These are phyloP conservation scores for Lasiurus borealis DNA, from an alignment of 2,113 vertebrate genomes.

Conservation along the genomic window DNA sequence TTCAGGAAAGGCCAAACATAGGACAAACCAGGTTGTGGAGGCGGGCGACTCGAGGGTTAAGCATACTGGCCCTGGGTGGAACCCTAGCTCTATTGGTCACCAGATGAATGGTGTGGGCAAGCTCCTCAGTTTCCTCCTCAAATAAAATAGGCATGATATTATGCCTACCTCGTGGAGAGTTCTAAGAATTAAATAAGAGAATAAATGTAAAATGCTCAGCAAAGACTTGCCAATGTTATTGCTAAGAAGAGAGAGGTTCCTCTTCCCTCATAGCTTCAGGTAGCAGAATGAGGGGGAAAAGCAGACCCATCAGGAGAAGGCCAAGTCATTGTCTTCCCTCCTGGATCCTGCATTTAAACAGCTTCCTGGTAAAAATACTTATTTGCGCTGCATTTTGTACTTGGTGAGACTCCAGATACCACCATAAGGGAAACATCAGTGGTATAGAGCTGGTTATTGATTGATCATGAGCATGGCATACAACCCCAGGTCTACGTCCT, in stretches of 20 bases:
- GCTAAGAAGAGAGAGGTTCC: neutral
- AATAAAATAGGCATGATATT: neutral
- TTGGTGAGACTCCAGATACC: neutral
- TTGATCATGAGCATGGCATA: fast-evolving
- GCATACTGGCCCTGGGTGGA: neutral
- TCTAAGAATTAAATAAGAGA: neutral
- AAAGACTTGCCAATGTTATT: neutral
- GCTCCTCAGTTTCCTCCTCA: neutral
- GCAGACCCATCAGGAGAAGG: too few relatives aligned
- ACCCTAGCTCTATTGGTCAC: neutral
- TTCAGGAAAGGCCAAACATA: neutral
- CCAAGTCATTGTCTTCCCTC: neutral
- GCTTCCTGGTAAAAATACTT: neutral
- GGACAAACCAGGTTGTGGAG: neutral
- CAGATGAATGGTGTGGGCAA: neutral
- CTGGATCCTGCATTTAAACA: neutral
- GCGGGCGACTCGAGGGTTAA: too few relatives aligned
- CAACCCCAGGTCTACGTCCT: neutral
- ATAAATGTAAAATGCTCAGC: neutral
- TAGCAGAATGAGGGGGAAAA: fast-evolving
- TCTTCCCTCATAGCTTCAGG: neutral
- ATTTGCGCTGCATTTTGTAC: neutral
- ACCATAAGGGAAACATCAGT: neutral
- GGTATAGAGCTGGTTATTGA: fast-evolving
- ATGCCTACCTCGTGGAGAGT: neutral